These are phyloP conservation scores for Ceratosolen fusciceps DNA, from an alignment of 1,140 invertebrate species.

Conservation along the genomic window DNA sequence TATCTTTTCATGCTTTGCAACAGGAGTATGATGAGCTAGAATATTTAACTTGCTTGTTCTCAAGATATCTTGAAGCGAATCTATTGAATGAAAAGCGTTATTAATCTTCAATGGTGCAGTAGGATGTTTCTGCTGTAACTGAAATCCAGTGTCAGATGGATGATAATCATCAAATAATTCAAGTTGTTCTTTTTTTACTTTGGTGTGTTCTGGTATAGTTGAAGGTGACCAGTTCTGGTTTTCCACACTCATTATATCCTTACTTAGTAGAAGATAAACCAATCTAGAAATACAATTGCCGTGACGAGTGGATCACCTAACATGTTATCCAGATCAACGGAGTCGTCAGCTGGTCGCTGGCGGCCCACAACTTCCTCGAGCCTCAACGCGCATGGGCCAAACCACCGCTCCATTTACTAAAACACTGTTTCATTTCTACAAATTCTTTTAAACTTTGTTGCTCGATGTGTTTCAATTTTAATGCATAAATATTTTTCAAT, in stretches of 20 bases:
- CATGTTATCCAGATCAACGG: background rate
- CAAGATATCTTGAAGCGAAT: conserved; percentile 64
- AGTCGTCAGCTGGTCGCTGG: conserved; percentile 21
- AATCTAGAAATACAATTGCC: background rate
- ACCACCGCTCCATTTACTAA: conserved; percentile 39
- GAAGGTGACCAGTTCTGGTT: conserved; percentile 38
- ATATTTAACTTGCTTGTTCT: conserved; percentile 60
- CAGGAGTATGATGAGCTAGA: conserved; percentile 57
- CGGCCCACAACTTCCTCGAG: conserved; percentile 49
- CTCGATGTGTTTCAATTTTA: background rate
- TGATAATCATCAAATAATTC: background rate
- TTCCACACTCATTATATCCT: conserved; percentile 59
- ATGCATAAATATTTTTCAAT: background rate
- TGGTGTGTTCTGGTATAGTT: conserved; percentile 15
- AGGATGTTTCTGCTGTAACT: background rate
- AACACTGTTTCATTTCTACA: background rate
- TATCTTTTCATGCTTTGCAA: conserved; percentile 67
- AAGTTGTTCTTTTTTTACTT: conserved; percentile 47
- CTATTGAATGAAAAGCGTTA: conserved; percentile 64
- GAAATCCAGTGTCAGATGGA: background rate
- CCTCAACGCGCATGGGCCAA: background rate
- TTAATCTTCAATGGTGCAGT: conserved; percentile 28
- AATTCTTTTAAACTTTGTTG: background rate
- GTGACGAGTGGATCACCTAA: background rate
- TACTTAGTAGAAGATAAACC: background rate